Evolutionary conservation across 1,140 invertebrate genomes (phyloP), one percentile per base, ranked within the genome.

Genomic region (Panagrolaimus sp.): DNA sequence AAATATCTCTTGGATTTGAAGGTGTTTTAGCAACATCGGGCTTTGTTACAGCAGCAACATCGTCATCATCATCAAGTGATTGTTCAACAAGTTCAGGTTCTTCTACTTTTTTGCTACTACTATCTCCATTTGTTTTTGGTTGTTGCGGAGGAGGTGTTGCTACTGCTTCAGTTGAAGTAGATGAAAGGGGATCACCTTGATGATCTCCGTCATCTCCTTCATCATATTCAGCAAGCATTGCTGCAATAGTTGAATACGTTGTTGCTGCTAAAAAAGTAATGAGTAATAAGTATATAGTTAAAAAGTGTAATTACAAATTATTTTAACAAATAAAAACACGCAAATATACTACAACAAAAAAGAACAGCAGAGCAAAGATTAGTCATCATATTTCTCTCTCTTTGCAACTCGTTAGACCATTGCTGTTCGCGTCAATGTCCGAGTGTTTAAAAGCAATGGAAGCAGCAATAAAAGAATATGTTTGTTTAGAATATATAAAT

Each of bases 61-160:
- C 45, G 20, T 66, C 43, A 65, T 53, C 61, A 53, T 64, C 20
- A 27, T 43, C n/a, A 61, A 53, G 14, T 63, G 53, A 42, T 67
- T 46, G 48, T 67, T 51, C 7, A 46, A 31, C 27, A 23, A 44
- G 31, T 67, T 27, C 9, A 25, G 44, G 23, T 25, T 27, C 25
- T 43, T 14, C n/a, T 31, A 9, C 5, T 53, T 16, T n/a, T 7
- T 63, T 38, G 13, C 23, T 38, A n/a, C n/a, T n/a, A n/a, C n/a
- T n/a, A n/a, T n/a, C n/a, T 31, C 23, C 47, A 57, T 67, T 25
- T 31, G 23, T 46, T 23, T 25, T 5, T 4, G 51, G 51, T 7
- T 25, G 48, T 31, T 9, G n/a, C 13, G 63, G 20, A 20, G 43
- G 13, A 5, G 46, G 61, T n/a, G 31, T 25, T 9, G 66, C 51